Evolutionary conservation across 2,888 invertebrate genomes (phyloP).

Genomic region (Netelia virgata): DNA sequence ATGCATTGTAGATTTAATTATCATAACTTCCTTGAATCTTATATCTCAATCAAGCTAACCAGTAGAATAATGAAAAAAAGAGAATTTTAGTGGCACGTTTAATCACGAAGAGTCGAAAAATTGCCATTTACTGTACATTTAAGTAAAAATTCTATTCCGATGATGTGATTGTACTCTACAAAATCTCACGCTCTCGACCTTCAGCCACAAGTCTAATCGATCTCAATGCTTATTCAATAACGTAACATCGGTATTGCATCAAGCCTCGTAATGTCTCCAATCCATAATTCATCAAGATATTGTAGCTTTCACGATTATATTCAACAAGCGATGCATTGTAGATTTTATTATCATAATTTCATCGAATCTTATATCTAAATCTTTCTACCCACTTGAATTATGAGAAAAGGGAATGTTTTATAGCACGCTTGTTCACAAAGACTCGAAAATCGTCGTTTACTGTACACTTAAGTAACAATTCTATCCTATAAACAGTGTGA

Average conservation of each 20-base stretch:
- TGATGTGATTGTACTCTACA: background rate
- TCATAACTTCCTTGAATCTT: background rate
- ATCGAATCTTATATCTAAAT: background rate
- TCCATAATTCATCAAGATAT: slow-evolving; percentile 36
- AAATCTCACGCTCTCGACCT: slow-evolving; percentile 23
- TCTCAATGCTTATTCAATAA: slow-evolving; percentile 63
- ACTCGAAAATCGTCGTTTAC: no score
- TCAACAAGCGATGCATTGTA: background rate
- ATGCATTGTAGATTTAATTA: slow-evolving; percentile 12
- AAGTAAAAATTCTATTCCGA: no score
- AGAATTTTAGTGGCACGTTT: background rate
- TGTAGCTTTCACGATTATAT: background rate
- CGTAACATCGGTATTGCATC: slow-evolving; percentile 30
- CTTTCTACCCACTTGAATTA: background rate
- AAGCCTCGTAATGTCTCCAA: background rate
- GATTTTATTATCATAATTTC: slow-evolving; percentile 3
- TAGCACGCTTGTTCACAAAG: background rate
- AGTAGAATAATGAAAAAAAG: background rate
- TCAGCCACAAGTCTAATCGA: slow-evolving; percentile 49
- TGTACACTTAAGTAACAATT: no score
- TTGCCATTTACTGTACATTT: no score
- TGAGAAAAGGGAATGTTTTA: background rate
- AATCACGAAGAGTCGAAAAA: no score
- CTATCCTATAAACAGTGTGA: no score
- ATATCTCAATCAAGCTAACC: background rate